Conservation (phyloP, 2,888 invertebrate species). For the Tipula helvola region DNA sequence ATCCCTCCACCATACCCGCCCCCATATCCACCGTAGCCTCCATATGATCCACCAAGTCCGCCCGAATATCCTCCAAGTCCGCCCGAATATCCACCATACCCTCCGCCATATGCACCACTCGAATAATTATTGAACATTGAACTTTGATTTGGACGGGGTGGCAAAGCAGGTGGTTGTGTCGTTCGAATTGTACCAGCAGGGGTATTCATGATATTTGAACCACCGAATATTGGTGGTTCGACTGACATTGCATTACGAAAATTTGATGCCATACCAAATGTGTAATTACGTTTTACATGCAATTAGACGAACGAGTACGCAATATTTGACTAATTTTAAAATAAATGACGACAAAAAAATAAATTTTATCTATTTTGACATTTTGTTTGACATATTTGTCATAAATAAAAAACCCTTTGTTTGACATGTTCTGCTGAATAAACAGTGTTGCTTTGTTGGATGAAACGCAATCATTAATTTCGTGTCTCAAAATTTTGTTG, state of each 20-base stretch:
- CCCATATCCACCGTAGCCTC: conserved; percentile 25
- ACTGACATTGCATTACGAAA: conserved; percentile 11
- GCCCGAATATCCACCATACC: conserved; percentile 22
- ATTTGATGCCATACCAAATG: background rate
- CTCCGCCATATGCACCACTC: conserved; percentile 10
- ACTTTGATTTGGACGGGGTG: conserved; percentile 22
- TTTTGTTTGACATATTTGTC: background rate
- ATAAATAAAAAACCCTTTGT: background rate
- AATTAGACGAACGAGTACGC: background rate
- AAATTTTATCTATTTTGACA: background rate
- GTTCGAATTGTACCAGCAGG: conserved; percentile 27
- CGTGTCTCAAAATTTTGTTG: no score
- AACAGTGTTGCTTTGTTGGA: background rate
- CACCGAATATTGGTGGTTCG: conserved; percentile 16
- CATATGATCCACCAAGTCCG: conserved; percentile 17
- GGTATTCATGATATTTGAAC: conserved; percentile 23
- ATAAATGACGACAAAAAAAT: background rate
- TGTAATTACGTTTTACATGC: background rate
- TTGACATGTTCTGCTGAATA: background rate
- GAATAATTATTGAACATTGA: conserved; percentile 14
- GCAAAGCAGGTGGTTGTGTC: conserved; percentile 19
- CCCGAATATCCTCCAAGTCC: conserved; percentile 22
- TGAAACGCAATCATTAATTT: no score
- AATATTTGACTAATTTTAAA: background rate
- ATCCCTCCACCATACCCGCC: conserved; percentile 20